Base-by-base conservation (phyloP, 2,888 invertebrate genomes). In the Drosophila trichaetosa region DNA sequence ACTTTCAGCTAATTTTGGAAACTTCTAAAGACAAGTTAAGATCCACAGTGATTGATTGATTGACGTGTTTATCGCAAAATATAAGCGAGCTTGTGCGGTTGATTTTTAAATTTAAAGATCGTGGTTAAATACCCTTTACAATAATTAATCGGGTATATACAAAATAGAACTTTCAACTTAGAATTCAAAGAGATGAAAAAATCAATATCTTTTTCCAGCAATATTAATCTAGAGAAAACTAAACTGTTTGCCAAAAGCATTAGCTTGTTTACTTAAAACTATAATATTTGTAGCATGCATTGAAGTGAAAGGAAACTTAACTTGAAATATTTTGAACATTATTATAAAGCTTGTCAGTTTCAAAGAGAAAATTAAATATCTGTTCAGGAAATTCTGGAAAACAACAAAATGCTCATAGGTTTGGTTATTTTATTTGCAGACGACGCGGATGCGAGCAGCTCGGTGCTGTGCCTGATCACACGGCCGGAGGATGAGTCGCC, bases 401-500 rank as follows among this genome's bases (percentile, higher is more conserved):
- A 13, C 6, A 13, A 13, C 31, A 8, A 3, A 21, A 13, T 31
- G n/a, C 10, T 16, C 21, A 21, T 36, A 4, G 36, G n/a, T 48
- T 31, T n/a, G 38, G 4, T 49, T 46, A 2, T 4, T 13, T 46
- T 21, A 21, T 13, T 53, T 69, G 1, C 76, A 93, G 93, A 93
- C 67, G 93, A 93, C 76, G 92, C 92, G 42, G 93, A 93, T 83
- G 92, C 92, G 51, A 91, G 91, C 68, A 93, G 93, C 54, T 93
- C 93, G 13, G 92, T 93, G 62, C 83, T 93, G 64, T 93, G 93
- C 60, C 86, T 93, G 53, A 93, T 93, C 56, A 93, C 93, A 64
- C 91, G 93, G 21, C 93, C 93, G 40, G 93, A 93, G 80, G 93
- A 93, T 65, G 93, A 93, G 75, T 91, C 92, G n/a, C 91, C 93